phyloP scores from a whole-genome alignment of 1,140 invertebrate species.

The Drosophila obscura region DNA sequence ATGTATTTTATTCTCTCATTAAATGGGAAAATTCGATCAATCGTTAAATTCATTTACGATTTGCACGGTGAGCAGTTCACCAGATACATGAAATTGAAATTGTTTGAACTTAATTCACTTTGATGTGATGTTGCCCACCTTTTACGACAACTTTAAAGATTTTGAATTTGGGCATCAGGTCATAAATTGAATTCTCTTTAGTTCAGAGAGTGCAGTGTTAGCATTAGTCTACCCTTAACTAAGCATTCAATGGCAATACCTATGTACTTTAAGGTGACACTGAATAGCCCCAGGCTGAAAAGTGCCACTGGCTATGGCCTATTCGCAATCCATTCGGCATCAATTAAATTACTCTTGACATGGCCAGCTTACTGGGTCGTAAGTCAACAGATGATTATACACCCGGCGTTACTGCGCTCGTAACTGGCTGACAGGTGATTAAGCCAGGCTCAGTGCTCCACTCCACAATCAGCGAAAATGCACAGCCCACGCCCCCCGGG shows the following conservation, averaged over 20 bases:
- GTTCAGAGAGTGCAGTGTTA: slow-evolving; percentile 1
- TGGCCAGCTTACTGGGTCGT: slow-evolving; percentile 9
- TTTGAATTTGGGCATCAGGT: background rate
- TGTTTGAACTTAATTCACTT: slow-evolving; percentile 41
- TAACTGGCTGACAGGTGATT: slow-evolving; percentile 43
- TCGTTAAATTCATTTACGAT: slow-evolving; percentile 65
- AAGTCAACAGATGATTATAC: slow-evolving; percentile 39
- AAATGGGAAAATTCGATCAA: slow-evolving; percentile 62
- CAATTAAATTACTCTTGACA: slow-evolving; percentile 34
- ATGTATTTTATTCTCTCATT: slow-evolving; percentile 43
- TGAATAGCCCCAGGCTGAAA: no score
- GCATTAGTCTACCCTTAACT: no score
- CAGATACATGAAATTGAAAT: slow-evolving; percentile 44
- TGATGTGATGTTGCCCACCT: slow-evolving; percentile 11
- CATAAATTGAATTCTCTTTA: no score
- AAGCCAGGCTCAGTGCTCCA: slow-evolving; percentile 12
- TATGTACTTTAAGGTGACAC: no score
- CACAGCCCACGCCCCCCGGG: background rate
- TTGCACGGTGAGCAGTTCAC: slow-evolving; percentile 27
- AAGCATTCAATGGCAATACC: no score
- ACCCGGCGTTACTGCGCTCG: slow-evolving; percentile 15
- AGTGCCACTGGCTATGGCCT: slow-evolving; percentile 1
- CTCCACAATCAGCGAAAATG: background rate
- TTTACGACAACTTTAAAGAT: slow-evolving; percentile 3
- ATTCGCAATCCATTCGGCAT: slow-evolving; percentile 10